Percentiles rank a stretch among this genome's conserved stretches.
Conservation (phyloP, 1,140 invertebrate species). For the Orussus abietinus region DNA sequence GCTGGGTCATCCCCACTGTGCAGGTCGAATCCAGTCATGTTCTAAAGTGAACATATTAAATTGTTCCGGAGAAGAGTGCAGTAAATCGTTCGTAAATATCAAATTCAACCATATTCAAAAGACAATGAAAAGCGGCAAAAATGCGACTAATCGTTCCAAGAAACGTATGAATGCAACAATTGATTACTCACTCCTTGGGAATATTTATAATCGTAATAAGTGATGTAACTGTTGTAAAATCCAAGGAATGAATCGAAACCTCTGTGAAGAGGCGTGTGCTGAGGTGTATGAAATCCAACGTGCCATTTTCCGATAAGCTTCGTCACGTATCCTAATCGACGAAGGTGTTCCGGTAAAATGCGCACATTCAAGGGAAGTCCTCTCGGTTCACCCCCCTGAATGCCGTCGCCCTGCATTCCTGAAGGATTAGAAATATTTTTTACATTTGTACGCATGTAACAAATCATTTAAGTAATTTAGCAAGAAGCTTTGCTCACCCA, state of each 20-base stretch:
- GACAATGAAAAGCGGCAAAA: constrained; percentile 1
- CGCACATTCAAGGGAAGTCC: constrained; percentile 57
- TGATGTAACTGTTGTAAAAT: constrained; percentile 61
- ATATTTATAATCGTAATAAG: constrained; percentile 62
- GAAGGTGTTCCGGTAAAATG: constrained; percentile 56
- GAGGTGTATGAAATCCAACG: constrained; percentile 59
- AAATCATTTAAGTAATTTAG: too few relatives aligned
- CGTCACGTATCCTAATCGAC: constrained; percentile 60
- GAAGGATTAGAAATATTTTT: constrained; percentile 19
- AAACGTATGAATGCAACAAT: too few relatives aligned
- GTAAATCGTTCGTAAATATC: neutral
- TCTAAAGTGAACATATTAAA: constrained; percentile 31
- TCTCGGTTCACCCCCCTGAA: constrained; percentile 53
- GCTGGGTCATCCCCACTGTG: constrained; percentile 56
- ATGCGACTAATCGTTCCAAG: too few relatives aligned
- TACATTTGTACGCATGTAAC: too few relatives aligned
- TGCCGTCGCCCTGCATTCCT: constrained; percentile 60
- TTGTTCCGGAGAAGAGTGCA: constrained; percentile 2
- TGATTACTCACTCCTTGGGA: constrained; percentile 40
- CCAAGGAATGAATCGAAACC: constrained; percentile 68
- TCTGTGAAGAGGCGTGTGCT: constrained; percentile 59
- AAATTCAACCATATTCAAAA: neutral
- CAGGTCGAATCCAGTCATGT: constrained; percentile 56
- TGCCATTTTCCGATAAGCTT: constrained; percentile 73
- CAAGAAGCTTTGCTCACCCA: constrained; percentile 49